Evolutionary conservation across 2,797 vertebrate genomes (phyloP).

Genomic region (Etheostoma perlongum): DNA sequence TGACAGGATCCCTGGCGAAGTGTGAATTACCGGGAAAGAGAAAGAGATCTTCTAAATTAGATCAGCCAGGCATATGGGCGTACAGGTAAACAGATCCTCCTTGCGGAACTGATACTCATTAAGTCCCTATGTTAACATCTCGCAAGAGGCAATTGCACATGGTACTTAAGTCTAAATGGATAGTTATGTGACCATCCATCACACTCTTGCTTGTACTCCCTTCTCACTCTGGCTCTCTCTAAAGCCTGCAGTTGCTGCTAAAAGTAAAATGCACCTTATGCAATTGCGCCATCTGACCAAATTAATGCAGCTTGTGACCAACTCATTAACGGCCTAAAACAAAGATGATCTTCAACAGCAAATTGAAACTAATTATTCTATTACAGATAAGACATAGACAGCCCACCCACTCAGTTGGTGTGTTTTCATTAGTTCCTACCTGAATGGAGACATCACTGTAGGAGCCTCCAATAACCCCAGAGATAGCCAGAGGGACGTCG

Average conservation of each 20-base stretch:
- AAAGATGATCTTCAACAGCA: neutral
- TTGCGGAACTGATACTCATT: slow-evolving; percentile 70
- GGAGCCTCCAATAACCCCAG: slow-evolving; percentile 96
- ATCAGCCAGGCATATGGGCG: slow-evolving; percentile 61
- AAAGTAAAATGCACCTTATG: slow-evolving; percentile 16
- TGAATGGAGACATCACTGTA: slow-evolving; percentile 99
- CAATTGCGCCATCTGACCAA: slow-evolving; percentile 12
- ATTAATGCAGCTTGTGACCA: slow-evolving; percentile 32
- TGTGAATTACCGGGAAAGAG: slow-evolving; percentile 73
- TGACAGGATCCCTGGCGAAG: slow-evolving; percentile 68
- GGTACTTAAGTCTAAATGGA: slow-evolving; percentile 74
- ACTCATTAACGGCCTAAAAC: slow-evolving; percentile 11
- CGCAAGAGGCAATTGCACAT: slow-evolving; percentile 63
- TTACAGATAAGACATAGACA: neutral
- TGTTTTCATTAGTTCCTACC: slow-evolving; percentile 80
- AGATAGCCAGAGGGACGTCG: slow-evolving; percentile 94
- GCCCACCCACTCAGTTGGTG: neutral
- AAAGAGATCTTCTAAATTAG: slow-evolving; percentile 73
- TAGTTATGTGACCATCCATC: slow-evolving; percentile 67
- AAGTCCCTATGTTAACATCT: slow-evolving; percentile 72
- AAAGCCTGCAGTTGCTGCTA: slow-evolving; percentile 13
- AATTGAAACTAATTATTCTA: neutral
- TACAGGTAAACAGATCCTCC: slow-evolving; percentile 80
- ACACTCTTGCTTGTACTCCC: slow-evolving; percentile 18
- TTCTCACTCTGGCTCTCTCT: slow-evolving; percentile 14